Evolutionary conservation across 2,797 vertebrate species (phyloP), one percentile per base, ranked within the genome.

Genomic region (Macrochelys suwanniensis): DNA sequence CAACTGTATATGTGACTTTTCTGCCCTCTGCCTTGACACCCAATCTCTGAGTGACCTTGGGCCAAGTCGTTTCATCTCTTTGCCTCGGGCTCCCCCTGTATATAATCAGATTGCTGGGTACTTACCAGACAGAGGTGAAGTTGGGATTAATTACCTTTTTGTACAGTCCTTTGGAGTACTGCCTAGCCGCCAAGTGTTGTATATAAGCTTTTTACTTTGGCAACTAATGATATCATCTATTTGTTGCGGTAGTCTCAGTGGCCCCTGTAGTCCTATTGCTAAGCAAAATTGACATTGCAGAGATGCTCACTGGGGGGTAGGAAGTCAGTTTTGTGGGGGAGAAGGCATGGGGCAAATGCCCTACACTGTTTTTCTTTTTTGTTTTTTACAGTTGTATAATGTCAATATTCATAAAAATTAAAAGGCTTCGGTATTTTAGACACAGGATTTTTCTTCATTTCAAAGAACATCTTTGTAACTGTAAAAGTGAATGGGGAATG

Each of bases 391-490:
- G 31, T 33, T 61, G 59, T 31, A 61, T 61, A 61, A 61, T 1
- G 4, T 61, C 59, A 33, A 17, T 61, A 33, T 33, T 33, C 31
- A 8, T 61, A 61, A 33, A 61, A 61, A 61, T 61, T 61, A 61
- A 61, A 45, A 23, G 49, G n/a, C 5, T 0, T 0, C 1, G n/a
- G n/a, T n/a, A 1, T 87, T 91, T 85, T 68, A 78, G 80, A 78
- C 0, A 76, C 0, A 59, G 7, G 6, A 2, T 47, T 80, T 33
- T 19, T 47, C 3, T 56, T 83, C 37, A 77, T 23, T 5, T 81
- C 0, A 0, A 50, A 9, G 19, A 85, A n/a, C 49, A 59, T 61
- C 5, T 83, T 84, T 49, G 0, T 4, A 21, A 16, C n/a, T 74
- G 19, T 1, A 77, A 83, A 93, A 13, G 37, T 81, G 19, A 28